phyloP scores from a whole-genome alignment of 2,797 vertebrate species.

The Phrynocephalus guinanensis region DNA sequence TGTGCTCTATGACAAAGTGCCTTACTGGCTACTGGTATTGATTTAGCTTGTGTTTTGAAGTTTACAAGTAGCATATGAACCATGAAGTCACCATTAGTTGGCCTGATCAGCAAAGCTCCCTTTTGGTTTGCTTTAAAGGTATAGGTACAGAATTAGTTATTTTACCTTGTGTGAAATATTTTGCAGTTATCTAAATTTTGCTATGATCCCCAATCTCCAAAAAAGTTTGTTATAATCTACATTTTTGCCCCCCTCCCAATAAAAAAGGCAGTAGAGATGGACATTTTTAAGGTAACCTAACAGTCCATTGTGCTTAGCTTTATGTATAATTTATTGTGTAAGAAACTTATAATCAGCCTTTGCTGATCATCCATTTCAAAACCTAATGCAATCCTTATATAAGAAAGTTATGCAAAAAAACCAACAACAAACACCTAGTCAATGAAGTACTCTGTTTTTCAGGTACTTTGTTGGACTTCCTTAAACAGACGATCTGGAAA shows the following conservation, averaged over 20 bases:
- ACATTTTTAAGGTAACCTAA: conserved; percentile 56
- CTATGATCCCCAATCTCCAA: not conserved
- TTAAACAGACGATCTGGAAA: not conserved
- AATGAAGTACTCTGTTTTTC: not conserved
- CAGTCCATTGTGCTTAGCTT: conserved; percentile 49
- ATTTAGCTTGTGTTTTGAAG: conserved; percentile 62
- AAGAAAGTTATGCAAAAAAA: not conserved
- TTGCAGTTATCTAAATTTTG: conserved; percentile 23
- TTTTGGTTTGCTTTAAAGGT: conserved; percentile 44
- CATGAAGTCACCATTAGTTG: conserved; percentile 42
- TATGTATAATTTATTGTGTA: conserved; percentile 22
- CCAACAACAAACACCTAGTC: no score
- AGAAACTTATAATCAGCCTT: not conserved
- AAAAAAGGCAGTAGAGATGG: conserved; percentile 12
- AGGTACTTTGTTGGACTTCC: not conserved
- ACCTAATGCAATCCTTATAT: not conserved
- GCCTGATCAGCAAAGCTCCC: conserved; percentile 31
- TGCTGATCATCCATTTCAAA: not conserved
- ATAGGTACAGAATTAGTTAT: conserved; percentile 29
- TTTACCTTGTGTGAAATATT: conserved; percentile 1
- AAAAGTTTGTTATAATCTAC: no score
- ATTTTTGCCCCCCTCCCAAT: not conserved
- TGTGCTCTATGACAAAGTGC: conserved; percentile 77
- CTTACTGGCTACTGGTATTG: conserved; percentile 76
- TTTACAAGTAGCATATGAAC: conserved; percentile 59